These are phyloP conservation scores for Synaphobranchus kaupii DNA, from an alignment of 2,797 vertebrate species.

Conservation along the genomic window DNA sequence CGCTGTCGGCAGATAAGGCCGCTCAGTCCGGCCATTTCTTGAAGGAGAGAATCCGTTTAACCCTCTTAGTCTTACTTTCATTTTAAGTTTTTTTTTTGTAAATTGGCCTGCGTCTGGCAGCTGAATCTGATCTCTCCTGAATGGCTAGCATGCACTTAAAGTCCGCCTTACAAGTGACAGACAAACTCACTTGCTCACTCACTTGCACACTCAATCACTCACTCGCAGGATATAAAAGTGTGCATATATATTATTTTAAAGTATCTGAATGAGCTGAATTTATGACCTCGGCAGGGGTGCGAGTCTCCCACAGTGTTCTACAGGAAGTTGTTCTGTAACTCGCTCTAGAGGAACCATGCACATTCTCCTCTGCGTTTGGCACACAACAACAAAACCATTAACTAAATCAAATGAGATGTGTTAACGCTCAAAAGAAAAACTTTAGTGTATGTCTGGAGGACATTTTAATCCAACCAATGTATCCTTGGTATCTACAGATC, in stretches of 20 bases:
- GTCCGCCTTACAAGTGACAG: not conserved
- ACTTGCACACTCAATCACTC: not conserved
- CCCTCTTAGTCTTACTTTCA: not conserved
- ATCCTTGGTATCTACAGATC: too few species aligned
- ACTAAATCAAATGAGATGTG: too few species aligned
- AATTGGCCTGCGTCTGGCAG: not conserved
- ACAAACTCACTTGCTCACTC: not conserved
- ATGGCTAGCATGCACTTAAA: not conserved
- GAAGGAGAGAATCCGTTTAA: too few species aligned
- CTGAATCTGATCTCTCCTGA: not conserved
- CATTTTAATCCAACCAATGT: too few species aligned
- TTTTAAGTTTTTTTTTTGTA: not conserved
- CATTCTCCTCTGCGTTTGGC: too few species aligned
- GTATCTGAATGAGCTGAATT: slow-evolving; percentile 2
- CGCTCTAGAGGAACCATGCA: too few species aligned
- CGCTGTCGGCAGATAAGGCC: not conserved
- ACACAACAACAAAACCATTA: too few species aligned
- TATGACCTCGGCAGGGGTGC: not conserved
- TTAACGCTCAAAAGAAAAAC: too few species aligned
- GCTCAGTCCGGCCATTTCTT: too few species aligned
- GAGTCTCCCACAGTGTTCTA: not conserved
- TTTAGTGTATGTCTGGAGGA: too few species aligned
- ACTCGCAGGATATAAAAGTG: not conserved
- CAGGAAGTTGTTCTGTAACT: too few species aligned
- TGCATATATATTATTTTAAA: not conserved